Conservation (phyloP, 64 coral and sea anemone genomes). For the Actinia equina region DNA sequence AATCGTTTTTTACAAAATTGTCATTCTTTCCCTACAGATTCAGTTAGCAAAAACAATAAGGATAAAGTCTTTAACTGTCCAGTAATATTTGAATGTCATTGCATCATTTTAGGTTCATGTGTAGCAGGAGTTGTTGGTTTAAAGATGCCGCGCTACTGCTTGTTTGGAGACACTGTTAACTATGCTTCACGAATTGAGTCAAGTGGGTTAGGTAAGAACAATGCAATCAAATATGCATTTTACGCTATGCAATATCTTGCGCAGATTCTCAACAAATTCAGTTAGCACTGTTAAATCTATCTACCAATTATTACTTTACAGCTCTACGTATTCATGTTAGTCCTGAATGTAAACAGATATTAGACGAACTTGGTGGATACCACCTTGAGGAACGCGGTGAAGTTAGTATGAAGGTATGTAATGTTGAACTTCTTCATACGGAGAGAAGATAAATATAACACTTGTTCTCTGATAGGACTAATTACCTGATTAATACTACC, state of each 20-base stretch:
- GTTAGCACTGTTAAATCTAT: too few relatives aligned
- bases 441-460: too few relatives aligned
- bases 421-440: background rate
- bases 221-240: too few relatives aligned
- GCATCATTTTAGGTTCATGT: slow-evolving; percentile 49
- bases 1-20: too few relatives aligned
- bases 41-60: background rate
- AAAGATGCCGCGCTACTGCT: slow-evolving; percentile 82
- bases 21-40: too few relatives aligned
- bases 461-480: too few relatives aligned
- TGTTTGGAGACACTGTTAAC: slow-evolving; percentile 85
- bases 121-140: slow-evolving; percentile 76
- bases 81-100: background rate
- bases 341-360: slow-evolving; percentile 72
- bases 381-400: slow-evolving; percentile 73
- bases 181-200: slow-evolving; percentile 79
- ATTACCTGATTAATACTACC: background rate
- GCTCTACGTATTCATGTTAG: slow-evolving; percentile 89
- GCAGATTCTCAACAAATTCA: too few relatives aligned
- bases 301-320: slow-evolving; percentile 1
- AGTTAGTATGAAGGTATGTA: slow-evolving; percentile 82
- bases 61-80: background rate
- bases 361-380: slow-evolving; percentile 78
- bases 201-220: slow-evolving; percentile 54
- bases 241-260: too few relatives aligned